A percentile compares a stretch with the other conserved stretches of the same genome.
Conservation (phyloP, 2,888 invertebrate genomes). For the Zhengitettix transpicula region DNA sequence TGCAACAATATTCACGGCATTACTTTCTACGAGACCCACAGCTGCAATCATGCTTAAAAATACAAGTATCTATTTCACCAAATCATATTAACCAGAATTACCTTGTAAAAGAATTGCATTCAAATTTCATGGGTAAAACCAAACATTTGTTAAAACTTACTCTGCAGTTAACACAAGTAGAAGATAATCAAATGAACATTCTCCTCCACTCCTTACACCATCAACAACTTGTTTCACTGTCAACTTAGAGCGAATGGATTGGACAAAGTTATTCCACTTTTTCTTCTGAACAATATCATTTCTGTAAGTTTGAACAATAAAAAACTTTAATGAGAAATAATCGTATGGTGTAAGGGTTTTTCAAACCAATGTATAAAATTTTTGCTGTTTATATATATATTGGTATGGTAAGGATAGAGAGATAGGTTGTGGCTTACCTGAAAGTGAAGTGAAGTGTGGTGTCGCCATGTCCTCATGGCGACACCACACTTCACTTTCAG, state of each 20-base stretch:
- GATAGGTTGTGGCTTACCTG: too few species aligned
- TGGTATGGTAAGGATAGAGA: too few species aligned
- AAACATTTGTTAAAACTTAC: slow-evolving; percentile 31
- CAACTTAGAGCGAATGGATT: slow-evolving; percentile 59
- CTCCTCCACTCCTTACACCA: slow-evolving; percentile 55
- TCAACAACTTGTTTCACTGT: slow-evolving; percentile 74
- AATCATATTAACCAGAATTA: not conserved
- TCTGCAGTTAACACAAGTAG: slow-evolving; percentile 65
- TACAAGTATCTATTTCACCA: slow-evolving; percentile 5
- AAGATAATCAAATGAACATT: slow-evolving; percentile 67
- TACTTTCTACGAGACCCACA: slow-evolving; percentile 68
- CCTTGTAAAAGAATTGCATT: too few species aligned
- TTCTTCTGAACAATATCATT: slow-evolving; percentile 27
- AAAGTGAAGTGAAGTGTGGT: too few species aligned
- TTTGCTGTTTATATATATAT: too few species aligned
- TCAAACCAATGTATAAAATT: not conserved
- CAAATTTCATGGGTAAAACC: too few species aligned
- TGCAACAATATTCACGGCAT: slow-evolving; percentile 62
- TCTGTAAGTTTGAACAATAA: not conserved
- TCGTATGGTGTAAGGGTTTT: too few species aligned
- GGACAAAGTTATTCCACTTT: slow-evolving; percentile 54
- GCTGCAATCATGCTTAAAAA: slow-evolving; percentile 56
- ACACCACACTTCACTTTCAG: too few species aligned
- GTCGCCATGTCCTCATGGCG: too few species aligned
- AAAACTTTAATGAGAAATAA: slow-evolving; percentile 2